Percentiles rank a stretch among this genome's conserved stretches.
Conservation (phyloP, 2,888 invertebrate genomes). For the Unio delphinus region DNA sequence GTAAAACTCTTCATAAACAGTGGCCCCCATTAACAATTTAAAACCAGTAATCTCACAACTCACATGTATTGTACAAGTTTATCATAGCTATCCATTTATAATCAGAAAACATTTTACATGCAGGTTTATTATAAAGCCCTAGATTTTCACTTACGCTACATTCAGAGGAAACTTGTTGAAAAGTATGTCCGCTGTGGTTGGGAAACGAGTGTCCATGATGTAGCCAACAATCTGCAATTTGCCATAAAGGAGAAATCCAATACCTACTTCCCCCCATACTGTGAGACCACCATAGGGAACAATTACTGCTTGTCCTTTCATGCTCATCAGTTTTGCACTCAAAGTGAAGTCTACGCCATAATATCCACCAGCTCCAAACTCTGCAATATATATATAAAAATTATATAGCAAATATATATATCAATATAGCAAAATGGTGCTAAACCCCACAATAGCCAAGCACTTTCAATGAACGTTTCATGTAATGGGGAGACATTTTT, state of each 20-base stretch:
- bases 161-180: slow-evolving; percentile 52
- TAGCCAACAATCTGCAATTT: slow-evolving; percentile 34
- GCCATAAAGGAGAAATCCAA: slow-evolving; percentile 30
- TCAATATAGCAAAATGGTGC: too few species aligned
- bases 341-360: slow-evolving; percentile 28
- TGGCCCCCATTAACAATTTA: too few species aligned
- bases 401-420: background rate
- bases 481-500: too few species aligned
- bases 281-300: slow-evolving; percentile 25
- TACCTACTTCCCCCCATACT: slow-evolving; percentile 24
- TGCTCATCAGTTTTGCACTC: slow-evolving; percentile 23
- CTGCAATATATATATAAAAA: slow-evolving; percentile 4
- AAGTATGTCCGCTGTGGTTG: slow-evolving; percentile 37
- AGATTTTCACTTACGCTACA: slow-evolving; percentile 28
- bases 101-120: too few species aligned
- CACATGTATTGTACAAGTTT: too few species aligned
- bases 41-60: too few species aligned
- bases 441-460: too few species aligned
- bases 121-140: too few species aligned
- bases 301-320: slow-evolving; percentile 17
- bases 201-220: slow-evolving; percentile 38
- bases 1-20: too few species aligned
- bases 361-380: slow-evolving; percentile 23
- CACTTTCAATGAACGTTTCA: too few species aligned
- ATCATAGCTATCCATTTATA: too few species aligned